Evolutionary conservation across 37 sponge, comb jelly and placozoan species (phyloP).

Genomic region (Bolinopsis microptera): DNA sequence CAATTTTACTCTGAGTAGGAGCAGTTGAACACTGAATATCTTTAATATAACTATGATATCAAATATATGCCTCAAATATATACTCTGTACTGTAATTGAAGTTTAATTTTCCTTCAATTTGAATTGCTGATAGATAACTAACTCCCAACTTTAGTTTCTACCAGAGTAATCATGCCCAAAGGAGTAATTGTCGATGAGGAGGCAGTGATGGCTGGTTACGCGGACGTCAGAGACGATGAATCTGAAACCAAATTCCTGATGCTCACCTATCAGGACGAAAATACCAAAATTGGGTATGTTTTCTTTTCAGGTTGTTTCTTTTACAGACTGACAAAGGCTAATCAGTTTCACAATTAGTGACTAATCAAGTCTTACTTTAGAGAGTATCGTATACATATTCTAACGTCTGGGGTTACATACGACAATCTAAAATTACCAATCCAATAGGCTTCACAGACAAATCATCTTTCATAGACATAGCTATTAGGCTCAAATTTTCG

Average conservation of each 20-base stretch:
- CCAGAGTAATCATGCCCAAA: neutral
- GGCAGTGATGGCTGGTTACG: neutral
- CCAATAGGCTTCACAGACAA: no score
- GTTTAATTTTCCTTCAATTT: neutral
- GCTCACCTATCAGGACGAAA: slow-evolving; percentile 44
- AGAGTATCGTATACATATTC: no score
- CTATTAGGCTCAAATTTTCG: no score
- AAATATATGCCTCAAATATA: neutral
- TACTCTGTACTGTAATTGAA: neutral
- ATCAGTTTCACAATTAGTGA: no score
- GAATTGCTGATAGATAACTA: neutral
- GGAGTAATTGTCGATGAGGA: slow-evolving; percentile 22
- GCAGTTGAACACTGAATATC: neutral
- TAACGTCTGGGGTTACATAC: no score
- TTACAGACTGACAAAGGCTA: no score
- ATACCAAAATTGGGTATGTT: slow-evolving; percentile 12
- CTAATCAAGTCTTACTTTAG: no score
- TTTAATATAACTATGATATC: neutral
- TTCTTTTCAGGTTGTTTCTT: no score
- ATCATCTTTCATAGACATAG: no score
- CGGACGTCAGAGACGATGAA: neutral
- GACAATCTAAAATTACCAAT: no score
- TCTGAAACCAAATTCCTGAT: neutral
- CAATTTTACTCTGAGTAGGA: neutral
- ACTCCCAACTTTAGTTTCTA: neutral